Evolutionary conservation across 2,797 vertebrate species (phyloP), one percentile per base, ranked within the genome.

Genomic region (Melanitta fusca): DNA sequence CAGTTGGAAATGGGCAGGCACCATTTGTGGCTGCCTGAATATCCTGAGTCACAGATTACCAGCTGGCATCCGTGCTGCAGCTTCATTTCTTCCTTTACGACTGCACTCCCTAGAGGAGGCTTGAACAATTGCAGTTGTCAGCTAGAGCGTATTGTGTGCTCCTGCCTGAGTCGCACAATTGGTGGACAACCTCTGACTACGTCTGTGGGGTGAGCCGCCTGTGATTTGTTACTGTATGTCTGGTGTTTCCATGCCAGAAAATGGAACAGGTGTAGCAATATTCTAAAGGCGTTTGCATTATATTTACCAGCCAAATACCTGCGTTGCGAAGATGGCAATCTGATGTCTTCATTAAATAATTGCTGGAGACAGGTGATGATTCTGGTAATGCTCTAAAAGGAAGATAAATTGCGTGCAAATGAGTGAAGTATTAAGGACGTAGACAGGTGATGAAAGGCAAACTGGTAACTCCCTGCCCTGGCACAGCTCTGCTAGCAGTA

Each of bases 91-190:
- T 69, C 88, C 93, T 94, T 95, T 96, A 90, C 93, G 49, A 95
- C 87, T 89, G 95, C 96, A 95, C 97, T 96, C 97, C 96, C 97
- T 97, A 96, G 96, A 97, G 97, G 97, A 94, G 86, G 65, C 57
- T 61, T 8, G 70, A 68, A 96, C 91, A 96, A 97, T 21, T 96
- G 92, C 97, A 97, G 38, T 11, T 51, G 19, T 58, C 87, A 62
- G 87, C 66, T 78, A 8, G 38, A 90, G 74, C 47, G 0, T 6
- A 4, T 41, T 54, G 17, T 22, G 49, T 17, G 90, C 15, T 2
- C 68, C 43, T 77, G 32, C n/a, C 61, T 25, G 53, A 47, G 80
- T 75, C 69, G 58, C 81, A 64, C 88, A 80, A 79, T 75, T 94
- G 93, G 79, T 66, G 88, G 88, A 88, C 5, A 9, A 9, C 45